phyloP scores from a whole-genome alignment of 2,797 vertebrate genomes.

The Dipus sagitta region DNA sequence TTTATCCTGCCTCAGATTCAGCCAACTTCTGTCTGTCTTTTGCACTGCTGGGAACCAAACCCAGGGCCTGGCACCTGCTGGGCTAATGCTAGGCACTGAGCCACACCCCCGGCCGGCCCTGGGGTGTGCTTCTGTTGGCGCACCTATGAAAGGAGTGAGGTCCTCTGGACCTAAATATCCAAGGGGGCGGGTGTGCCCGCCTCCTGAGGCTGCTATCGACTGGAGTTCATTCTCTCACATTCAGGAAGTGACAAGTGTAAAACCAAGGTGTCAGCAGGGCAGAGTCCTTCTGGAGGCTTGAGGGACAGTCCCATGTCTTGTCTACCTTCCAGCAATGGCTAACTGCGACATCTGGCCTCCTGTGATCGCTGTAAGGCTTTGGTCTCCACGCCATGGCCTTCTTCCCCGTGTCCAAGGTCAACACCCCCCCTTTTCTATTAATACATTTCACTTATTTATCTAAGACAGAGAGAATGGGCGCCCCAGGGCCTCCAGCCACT shows the following conservation, averaged over 20 bases:
- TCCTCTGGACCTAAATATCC: not conserved
- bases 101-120: not conserved
- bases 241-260: not conserved
- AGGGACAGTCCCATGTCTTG: accelerated
- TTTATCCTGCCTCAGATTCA: not conserved
- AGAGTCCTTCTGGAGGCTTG: not conserved
- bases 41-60: not conserved
- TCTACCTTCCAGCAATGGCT: not conserved
- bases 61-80: not conserved
- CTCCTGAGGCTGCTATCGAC: not conserved
- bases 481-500: too few relatives aligned
- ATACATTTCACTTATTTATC: too few relatives aligned
- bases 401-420: not conserved
- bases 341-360: not conserved
- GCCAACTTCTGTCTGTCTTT: too few relatives aligned
- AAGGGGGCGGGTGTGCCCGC: too few relatives aligned
- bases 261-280: not conserved
- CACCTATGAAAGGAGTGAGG: not conserved
- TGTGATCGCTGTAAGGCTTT: accelerated
- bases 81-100: not conserved
- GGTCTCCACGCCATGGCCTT: not conserved
- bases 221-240: not conserved
- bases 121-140: not conserved
- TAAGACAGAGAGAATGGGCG: too few relatives aligned
- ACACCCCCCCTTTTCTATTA: not conserved